Evolutionary conservation across 2,797 vertebrate species (phyloP), one percentile per base, ranked within the genome.

Genomic region (Notoglanidium macrostoma): DNA sequence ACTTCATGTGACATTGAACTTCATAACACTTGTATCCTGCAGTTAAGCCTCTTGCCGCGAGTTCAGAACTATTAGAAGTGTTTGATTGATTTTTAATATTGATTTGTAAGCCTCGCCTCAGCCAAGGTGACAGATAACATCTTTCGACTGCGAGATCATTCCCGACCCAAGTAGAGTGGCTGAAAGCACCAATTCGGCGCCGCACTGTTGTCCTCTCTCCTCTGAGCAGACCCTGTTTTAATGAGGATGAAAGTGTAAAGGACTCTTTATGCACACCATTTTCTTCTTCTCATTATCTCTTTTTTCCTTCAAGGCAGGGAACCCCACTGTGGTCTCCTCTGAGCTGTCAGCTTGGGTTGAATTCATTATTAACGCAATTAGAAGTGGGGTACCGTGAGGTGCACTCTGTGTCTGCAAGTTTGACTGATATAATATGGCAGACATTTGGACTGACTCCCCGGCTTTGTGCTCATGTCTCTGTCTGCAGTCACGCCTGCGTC

Each of bases 401-500:
- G 83, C 70, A 85, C 78, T 51, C 32, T 72, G 35, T 86, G 65
- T 83, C 63, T 83, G 80, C 44, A 81, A 63, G n/a, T 61, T 29
- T 21, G 51, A 44, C 32, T 49, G 40, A 72, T 61, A 73, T 82
- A 26, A 81, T 72, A 74, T n/a, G 8, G 44, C 55, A 74, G 67
- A 76, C 29, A 26, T 32, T 59, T 4, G 21, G 81, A 59, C 32
- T 57, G 85, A 72, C 49, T 59, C n/a, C 2, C 10, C 72, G 55
- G 29, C 88, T 73, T 77, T 67, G 21, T 83, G 14, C 63, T 78
- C n/a, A 6, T 2, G 32, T 67, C 35, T 83, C n/a, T 78, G 0
- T 78, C 0, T 80, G 8, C 94, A 99, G 98, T 85, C 98, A 99
- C 0, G 97, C 97, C 0, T 99, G 98, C 93, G 98, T 99, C 88